Percentiles rank a stretch among this genome's conserved stretches.
Evolutionary conservation across 1,140 invertebrate species (phyloP).

Genomic region (Batillaria attramentaria): DNA sequence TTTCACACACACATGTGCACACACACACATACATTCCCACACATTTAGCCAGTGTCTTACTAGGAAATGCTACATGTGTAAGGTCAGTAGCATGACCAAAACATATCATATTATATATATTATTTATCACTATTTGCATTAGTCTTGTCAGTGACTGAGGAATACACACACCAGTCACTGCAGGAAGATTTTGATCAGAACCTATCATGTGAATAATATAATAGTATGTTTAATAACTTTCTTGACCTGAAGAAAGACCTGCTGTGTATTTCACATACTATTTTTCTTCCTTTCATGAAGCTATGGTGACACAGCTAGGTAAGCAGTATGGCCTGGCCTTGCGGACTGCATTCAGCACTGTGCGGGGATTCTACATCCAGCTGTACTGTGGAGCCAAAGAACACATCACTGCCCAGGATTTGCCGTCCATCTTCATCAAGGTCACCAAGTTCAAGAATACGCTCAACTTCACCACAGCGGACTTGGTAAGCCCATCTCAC

Average conservation of each 20-base stretch:
- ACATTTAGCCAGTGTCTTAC: too few relatives aligned
- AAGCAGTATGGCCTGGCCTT: slow-evolving; percentile 79
- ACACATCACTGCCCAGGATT: slow-evolving; percentile 64
- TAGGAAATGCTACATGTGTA: too few relatives aligned
- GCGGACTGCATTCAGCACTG: slow-evolving; percentile 78
- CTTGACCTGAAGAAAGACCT: neutral
- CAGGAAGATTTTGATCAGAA: neutral
- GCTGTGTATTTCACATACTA: neutral
- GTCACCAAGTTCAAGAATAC: slow-evolving; percentile 77
- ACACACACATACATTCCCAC: too few relatives aligned
- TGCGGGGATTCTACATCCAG: slow-evolving; percentile 85
- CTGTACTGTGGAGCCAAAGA: slow-evolving; percentile 72
- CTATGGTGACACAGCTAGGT: slow-evolving; percentile 77
- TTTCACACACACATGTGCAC: too few relatives aligned
- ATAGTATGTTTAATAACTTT: neutral
- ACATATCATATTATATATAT: too few relatives aligned
- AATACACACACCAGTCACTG: neutral
- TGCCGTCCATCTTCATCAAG: slow-evolving; percentile 78
- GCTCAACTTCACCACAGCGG: slow-evolving; percentile 84
- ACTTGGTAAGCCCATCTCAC: slow-evolving; percentile 80
- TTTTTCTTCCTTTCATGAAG: slow-evolving; percentile 67
- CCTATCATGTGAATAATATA: neutral
- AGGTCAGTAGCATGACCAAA: too few relatives aligned
- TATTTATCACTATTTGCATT: too few relatives aligned
- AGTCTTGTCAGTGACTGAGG: too few relatives aligned